phyloP scores from a whole-genome alignment of 2,797 vertebrate species.

The Buphagus erythrorhynchus region DNA sequence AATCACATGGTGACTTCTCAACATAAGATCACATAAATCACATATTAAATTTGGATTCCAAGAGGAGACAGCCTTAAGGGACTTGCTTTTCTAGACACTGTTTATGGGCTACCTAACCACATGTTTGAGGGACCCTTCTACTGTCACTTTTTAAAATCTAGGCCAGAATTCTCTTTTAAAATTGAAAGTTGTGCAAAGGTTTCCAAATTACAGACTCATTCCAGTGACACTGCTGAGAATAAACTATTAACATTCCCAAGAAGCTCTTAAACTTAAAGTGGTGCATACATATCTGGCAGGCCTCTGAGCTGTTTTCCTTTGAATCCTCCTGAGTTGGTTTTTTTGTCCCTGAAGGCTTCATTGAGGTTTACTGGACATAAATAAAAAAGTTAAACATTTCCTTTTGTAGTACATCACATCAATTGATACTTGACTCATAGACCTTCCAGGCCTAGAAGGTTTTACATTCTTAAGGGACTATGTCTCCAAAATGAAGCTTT shows the following conservation, averaged over 20 bases:
- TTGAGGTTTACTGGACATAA: background rate
- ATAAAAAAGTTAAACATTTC: background rate
- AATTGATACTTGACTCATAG: constrained; percentile 2
- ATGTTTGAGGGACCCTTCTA: background rate
- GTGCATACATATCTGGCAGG: background rate
- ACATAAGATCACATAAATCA: background rate
- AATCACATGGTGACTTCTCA: background rate
- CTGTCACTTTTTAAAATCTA: background rate
- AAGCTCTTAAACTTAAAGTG: background rate
- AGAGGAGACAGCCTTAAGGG: background rate
- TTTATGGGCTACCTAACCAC: background rate
- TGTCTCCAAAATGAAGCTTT: background rate
- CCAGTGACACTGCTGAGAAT: background rate
- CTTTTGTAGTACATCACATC: background rate
- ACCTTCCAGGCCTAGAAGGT: background rate
- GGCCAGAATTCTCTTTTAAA: background rate
- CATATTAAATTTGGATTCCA: background rate
- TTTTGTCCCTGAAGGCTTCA: background rate
- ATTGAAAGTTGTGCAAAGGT: background rate
- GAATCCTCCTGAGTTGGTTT: background rate
- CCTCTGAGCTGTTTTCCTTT: background rate
- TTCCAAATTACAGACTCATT: background rate
- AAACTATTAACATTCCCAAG: background rate
- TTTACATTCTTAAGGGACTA: background rate
- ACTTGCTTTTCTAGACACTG: background rate